These are phyloP conservation scores for Cydia pomonella DNA, from an alignment of 1,140 invertebrate genomes.

Conservation along the genomic window DNA sequence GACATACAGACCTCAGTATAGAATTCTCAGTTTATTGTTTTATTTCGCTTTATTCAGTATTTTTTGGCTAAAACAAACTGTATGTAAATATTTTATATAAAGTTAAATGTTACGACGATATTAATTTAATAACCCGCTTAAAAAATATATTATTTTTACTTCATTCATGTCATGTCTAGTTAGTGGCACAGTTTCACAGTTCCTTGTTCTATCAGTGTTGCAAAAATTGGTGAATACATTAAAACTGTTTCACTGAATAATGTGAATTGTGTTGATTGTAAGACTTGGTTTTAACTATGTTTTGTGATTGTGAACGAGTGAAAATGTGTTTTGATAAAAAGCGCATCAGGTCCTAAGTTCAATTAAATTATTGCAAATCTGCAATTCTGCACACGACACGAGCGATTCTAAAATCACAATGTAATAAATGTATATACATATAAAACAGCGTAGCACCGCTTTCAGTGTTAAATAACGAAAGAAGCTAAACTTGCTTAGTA, in stretches of 20 bases:
- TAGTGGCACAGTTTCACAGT: background rate
- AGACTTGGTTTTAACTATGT: background rate
- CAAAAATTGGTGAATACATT: constrained; percentile 36
- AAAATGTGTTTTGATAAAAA: constrained; percentile 48
- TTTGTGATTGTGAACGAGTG: constrained; percentile 35
- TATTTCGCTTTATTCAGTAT: background rate
- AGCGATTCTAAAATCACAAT: constrained; percentile 73
- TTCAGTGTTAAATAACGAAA: constrained; percentile 54
- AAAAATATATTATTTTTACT: background rate
- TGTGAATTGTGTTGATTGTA: background rate
- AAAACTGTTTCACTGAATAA: constrained; percentile 30
- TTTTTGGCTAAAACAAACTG: background rate
- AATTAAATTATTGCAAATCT: constrained; percentile 64
- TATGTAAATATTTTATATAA: background rate
- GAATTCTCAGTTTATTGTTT: background rate
- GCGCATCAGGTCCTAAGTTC: constrained; percentile 70
- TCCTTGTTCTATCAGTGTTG: constrained; percentile 25
- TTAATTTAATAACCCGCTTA: background rate
- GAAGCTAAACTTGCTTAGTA: constrained; percentile 54
- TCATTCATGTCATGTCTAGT: constrained; percentile 6
- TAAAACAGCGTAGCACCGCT: constrained; percentile 63
- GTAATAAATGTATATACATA: constrained; percentile 67
- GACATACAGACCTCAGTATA: background rate
- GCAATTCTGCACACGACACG: constrained; percentile 70
- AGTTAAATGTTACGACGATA: background rate